Percentiles rank a stretch among this genome's conserved stretches.
Evolutionary conservation across 2,113 vertebrate species (phyloP).

Genomic region (Vidua macroura): DNA sequence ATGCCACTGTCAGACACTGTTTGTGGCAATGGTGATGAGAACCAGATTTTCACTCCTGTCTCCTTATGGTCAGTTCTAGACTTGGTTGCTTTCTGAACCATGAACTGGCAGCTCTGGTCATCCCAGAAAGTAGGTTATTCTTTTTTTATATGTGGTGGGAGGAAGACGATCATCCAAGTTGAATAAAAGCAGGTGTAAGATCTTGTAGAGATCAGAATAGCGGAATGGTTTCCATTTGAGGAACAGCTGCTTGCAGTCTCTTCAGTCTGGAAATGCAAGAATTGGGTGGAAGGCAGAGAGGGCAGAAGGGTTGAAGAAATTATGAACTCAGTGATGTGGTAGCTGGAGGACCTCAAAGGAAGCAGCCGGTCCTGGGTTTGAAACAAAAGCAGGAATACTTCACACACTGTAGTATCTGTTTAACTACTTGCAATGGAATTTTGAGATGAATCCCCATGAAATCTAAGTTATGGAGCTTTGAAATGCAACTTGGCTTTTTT

Average conservation of each 20-base stretch:
- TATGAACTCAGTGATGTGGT: background rate
- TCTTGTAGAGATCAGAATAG: background rate
- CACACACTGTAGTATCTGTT: too few relatives aligned
- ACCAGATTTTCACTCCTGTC: background rate
- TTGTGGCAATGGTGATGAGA: background rate
- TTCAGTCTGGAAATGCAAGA: background rate
- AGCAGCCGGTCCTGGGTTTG: background rate
- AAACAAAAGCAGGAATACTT: background rate
- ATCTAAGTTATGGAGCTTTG: background rate
- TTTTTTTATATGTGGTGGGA: background rate
- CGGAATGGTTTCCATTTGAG: background rate
- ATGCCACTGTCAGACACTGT: rapidly evolving
- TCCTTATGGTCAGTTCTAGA: rapidly evolving
- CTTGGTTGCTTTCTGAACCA: background rate
- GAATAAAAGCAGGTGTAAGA: background rate
- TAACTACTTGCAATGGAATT: background rate
- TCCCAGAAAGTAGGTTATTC: background rate
- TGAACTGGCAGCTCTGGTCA: background rate
- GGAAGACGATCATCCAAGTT: background rate
- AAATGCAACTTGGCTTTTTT: background rate
- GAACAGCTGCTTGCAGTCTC: background rate
- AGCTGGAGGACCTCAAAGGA: background rate
- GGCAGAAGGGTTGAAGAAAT: background rate
- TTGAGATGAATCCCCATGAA: background rate
- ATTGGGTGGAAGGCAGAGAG: background rate